Evolutionary conservation across 2,888 invertebrate species (phyloP).

Genomic region (Piscicola geometra): DNA sequence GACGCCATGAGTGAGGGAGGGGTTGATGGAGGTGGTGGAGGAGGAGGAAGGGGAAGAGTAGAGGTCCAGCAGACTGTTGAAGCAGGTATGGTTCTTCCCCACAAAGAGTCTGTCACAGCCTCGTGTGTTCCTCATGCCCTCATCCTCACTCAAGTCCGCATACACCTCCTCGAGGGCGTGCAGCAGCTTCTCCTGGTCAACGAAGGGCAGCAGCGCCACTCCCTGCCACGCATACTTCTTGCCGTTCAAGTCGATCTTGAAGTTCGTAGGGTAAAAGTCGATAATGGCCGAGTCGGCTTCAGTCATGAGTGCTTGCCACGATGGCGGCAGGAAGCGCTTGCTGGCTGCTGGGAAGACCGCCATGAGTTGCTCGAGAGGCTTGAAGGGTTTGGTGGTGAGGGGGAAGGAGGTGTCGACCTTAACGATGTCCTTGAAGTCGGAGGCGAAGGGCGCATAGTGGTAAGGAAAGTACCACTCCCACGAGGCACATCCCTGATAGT

Average conservation of each 20-base stretch:
- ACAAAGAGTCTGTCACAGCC: constrained; percentile 89
- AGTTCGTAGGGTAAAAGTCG: constrained; percentile 96
- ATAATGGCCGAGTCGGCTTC: constrained; percentile 76
- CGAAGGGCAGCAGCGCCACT: constrained; percentile 93
- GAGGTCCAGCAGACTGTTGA: constrained; percentile 67
- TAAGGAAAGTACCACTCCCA: constrained; percentile 99
- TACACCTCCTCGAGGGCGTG: constrained; percentile 80
- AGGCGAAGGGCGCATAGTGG: constrained; percentile 98
- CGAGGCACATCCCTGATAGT: constrained; percentile 97
- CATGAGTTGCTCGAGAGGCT: constrained; percentile 96
- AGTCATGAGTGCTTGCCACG: constrained; percentile 86
- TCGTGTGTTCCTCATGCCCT: constrained; percentile 72
- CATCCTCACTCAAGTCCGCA: constrained; percentile 71
- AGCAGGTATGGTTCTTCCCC: constrained; percentile 67
- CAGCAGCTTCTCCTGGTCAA: constrained; percentile 79
- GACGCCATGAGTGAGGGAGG: constrained; percentile 74
- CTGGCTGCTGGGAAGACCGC: constrained; percentile 98
- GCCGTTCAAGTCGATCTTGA: constrained; percentile 93
- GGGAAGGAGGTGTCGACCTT: constrained; percentile 78
- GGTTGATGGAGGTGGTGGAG: constrained; percentile 59
- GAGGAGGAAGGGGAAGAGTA: constrained; percentile 60
- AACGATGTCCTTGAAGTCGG: constrained; percentile 88
- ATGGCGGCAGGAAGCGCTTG: constrained; percentile 81
- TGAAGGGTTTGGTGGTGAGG: constrained; percentile 82
- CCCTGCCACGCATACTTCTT: constrained; percentile 98